Base-by-base conservation (phyloP, 2,113 vertebrate genomes). In the Nesogale talazaci region DNA sequence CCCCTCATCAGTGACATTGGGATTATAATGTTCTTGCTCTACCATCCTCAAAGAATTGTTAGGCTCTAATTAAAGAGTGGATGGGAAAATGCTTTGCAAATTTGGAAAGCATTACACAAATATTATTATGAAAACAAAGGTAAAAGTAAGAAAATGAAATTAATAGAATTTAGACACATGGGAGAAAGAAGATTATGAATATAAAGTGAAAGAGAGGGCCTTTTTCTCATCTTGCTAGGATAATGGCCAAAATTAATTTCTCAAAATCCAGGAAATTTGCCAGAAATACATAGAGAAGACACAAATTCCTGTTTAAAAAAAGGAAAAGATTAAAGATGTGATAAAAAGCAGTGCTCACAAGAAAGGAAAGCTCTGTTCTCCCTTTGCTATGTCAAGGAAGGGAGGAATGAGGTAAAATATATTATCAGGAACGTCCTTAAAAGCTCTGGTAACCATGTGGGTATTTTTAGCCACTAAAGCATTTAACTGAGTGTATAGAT, bases 181-280 rank as follows among this genome's bases (percentile, higher is more conserved):
- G 5, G 6, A 23, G n/a, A 9, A n/a, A 34, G 94, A 83, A 96
- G 87, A 94, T 96, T 96, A 96, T 96, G 94, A 96, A 84, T 94
- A 89, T 96, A 96, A 95, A 96, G 89, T 95, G 91, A 96, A 96
- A 94, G 84, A 95, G 93, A 94, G 94, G 81, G 96, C 91, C 88
- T 81, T 94, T 91, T 78, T 10, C 86, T 76, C 11, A 46, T 76
- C 75, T 83, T 91, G 88, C 87, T 94, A 87, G 63, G 93, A 65
- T 94, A 97, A 96, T 94, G 31, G 79, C 89, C 91, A 97, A 97
- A 97, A 96, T 96, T 96, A 96, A 96, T 96, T 96, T 96, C 93
- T 94, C 89, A 89, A 90, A 94, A 85, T 57, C 96, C 6, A 87
- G 96, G 95, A 97, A 95, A 95, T 91, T 96, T 96, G 95, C 96